These are phyloP conservation scores for Danio aesculapii DNA, from an alignment of 2,797 vertebrate genomes.

Conservation along the genomic window DNA sequence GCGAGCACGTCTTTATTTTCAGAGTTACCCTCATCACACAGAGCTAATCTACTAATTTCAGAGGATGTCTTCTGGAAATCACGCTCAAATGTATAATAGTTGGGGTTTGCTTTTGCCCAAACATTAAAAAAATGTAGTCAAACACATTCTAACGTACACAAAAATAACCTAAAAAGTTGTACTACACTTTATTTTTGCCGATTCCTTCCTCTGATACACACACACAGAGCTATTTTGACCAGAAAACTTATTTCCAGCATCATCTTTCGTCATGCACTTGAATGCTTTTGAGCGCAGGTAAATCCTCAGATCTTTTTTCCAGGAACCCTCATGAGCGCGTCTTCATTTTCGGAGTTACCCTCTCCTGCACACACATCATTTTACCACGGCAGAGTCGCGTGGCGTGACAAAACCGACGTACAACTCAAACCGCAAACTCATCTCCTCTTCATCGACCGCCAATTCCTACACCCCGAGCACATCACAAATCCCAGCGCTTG, in stretches of 20 bases:
- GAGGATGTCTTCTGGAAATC: too few relatives aligned
- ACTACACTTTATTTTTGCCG: too few relatives aligned
- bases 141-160: too few relatives aligned
- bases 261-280: neutral
- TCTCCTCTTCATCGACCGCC: constrained; percentile 22
- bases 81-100: too few relatives aligned
- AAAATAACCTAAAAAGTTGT: too few relatives aligned
- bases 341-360: constrained; percentile 19
- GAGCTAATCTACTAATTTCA: too few relatives aligned
- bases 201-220: too few relatives aligned
- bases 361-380: constrained; percentile 16
- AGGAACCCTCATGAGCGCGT: neutral
- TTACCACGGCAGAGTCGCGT: neutral
- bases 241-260: neutral
- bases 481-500: constrained; percentile 36
- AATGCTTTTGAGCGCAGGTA: neutral
- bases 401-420: constrained; percentile 1
- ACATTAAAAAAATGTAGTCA: too few relatives aligned
- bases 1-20: too few relatives aligned
- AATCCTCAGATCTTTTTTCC: constrained; percentile 9
- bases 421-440: constrained; percentile 10
- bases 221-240: neutral
- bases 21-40: too few relatives aligned
- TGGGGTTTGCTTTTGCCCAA: too few relatives aligned
- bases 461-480: constrained; percentile 11